phyloP scores from a whole-genome alignment of 2,888 invertebrate species.

The Coremacera marginata region DNA sequence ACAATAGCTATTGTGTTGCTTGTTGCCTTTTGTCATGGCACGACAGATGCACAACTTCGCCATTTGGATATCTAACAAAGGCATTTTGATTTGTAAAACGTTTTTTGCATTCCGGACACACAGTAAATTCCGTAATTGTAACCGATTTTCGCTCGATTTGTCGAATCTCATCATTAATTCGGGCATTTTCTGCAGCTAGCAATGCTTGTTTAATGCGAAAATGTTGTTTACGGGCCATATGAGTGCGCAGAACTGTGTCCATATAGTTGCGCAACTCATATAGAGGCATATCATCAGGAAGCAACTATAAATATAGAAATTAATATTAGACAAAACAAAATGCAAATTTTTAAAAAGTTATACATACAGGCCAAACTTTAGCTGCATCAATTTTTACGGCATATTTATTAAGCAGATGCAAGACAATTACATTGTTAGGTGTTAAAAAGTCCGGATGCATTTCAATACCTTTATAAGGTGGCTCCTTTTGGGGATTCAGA shows the following conservation, averaged over 20 bases:
- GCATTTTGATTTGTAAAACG: constrained; percentile 94
- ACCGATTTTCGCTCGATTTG: constrained; percentile 86
- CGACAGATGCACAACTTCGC: constrained; percentile 92
- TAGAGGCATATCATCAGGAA: constrained; percentile 86
- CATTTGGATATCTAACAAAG: constrained; percentile 91
- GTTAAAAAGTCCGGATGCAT: constrained; percentile 75
- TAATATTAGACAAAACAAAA: not conserved
- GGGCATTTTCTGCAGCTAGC: constrained; percentile 85
- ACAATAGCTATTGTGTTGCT: not conserved
- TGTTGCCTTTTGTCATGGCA: constrained; percentile 74
- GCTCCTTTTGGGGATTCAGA: constrained; percentile 69
- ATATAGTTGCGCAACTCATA: constrained; percentile 82
- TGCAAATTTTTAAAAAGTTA: too few relatives aligned
- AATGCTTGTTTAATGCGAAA: constrained; percentile 86
- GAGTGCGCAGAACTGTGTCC: constrained; percentile 81
- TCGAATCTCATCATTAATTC: constrained; percentile 83
- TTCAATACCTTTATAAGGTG: constrained; percentile 64
- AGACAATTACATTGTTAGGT: constrained; percentile 83
- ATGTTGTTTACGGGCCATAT: constrained; percentile 80
- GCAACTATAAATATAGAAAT: constrained; percentile 70
- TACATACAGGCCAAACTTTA: constrained; percentile 72
- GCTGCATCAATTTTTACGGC: constrained; percentile 87
- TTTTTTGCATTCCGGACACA: constrained; percentile 93
- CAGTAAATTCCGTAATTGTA: constrained; percentile 85
- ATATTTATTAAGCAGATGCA: constrained; percentile 85